Evolutionary conservation across 2,888 invertebrate species (phyloP), one percentile per base, ranked within the genome.

Genomic region (Petrolisthes cinctipes): DNA sequence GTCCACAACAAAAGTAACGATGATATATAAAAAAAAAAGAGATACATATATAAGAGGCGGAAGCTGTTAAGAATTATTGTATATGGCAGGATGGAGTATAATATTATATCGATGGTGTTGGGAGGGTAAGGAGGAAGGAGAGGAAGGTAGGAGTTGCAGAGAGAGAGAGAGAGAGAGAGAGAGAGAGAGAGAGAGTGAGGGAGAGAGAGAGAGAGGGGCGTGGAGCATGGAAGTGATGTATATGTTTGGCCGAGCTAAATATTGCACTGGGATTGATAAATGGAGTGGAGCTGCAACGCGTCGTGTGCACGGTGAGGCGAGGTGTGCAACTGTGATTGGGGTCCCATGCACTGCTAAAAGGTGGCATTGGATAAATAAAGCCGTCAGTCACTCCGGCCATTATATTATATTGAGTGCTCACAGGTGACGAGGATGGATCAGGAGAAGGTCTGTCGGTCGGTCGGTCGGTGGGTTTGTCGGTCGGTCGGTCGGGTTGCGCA

Each of bases 1-100:
- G 86, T 86, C 86, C 20, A n/a, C 23, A 11, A 57, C 54, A 17
- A 54, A 73, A 86, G 23, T 80, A 85, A 85, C 68, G 78, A 71
- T 57, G 9, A 61, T n/a, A 71, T 1, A 71, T 71, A n/a, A 11
- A 6, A 71, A 71, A 14, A 71, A 71, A 71, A 61, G 17, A 17
- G 11, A 61, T 1, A 9, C 1, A 61, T 17, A n/a, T n/a, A 71
- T 20, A n/a, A 68, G 51, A 66, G n/a, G 68, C 37, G 66, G 81
- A 68, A 20, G n/a, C 57, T 7, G 37, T 6, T 20, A 37, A 9
- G 61, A 17, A 61, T 56, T 76, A 53, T 76, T 51, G 17, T 14
- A 76, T 51, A 37, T 5, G 9, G 76, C 37, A 17, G 76, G 51
- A 76, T 37, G 54, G 53, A 37, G 37, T 37, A 37, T 37, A 37